A percentile compares a stretch with the other conserved stretches of the same genome.
These are phyloP conservation scores for Nothobranchius furzeri DNA, from an alignment of 2,113 vertebrate species.

Conservation along the genomic window DNA sequence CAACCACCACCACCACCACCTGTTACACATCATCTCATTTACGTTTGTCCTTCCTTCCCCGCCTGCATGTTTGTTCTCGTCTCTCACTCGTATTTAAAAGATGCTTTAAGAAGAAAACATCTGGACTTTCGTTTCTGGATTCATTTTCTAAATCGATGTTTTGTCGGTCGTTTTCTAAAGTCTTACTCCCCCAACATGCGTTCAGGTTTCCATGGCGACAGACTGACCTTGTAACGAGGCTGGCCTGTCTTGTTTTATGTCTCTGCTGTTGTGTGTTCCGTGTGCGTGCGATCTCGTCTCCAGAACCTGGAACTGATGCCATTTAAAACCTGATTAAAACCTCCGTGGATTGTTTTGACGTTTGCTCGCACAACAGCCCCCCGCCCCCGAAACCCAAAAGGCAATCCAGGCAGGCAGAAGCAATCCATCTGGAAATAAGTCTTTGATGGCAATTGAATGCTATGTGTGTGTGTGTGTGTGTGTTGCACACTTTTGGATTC, in stretches of 20 bases:
- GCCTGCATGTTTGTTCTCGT: conserved; percentile 56
- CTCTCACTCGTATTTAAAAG: conserved; percentile 42
- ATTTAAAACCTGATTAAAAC: conserved; percentile 59
- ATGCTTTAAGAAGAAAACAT: conserved; percentile 52
- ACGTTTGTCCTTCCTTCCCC: conserved; percentile 19
- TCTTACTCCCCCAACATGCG: conserved; percentile 75
- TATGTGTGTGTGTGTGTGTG: conserved; percentile 75
- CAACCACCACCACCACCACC: background rate
- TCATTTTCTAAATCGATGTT: conserved; percentile 35
- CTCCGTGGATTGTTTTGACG: conserved; percentile 48
- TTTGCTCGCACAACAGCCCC: conserved; percentile 54
- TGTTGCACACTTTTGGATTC: conserved; percentile 91
- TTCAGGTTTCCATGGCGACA: conserved; percentile 81
- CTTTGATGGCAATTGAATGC: conserved; percentile 64
- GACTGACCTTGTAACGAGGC: conserved; percentile 69
- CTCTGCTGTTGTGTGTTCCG: conserved; percentile 75
- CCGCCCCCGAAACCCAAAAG: conserved; percentile 28
- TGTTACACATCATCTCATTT: background rate
- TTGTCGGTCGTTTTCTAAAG: conserved; percentile 72
- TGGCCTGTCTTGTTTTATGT: conserved; percentile 66
- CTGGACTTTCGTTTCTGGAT: conserved; percentile 49
- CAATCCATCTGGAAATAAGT: conserved; percentile 48
- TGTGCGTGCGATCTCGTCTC: conserved; percentile 17
- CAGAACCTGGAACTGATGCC: conserved; percentile 59
- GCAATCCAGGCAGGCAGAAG: conserved; percentile 64